phyloP scores from a whole-genome alignment of 2,888 invertebrate genomes.

The Portevinia maculata region DNA sequence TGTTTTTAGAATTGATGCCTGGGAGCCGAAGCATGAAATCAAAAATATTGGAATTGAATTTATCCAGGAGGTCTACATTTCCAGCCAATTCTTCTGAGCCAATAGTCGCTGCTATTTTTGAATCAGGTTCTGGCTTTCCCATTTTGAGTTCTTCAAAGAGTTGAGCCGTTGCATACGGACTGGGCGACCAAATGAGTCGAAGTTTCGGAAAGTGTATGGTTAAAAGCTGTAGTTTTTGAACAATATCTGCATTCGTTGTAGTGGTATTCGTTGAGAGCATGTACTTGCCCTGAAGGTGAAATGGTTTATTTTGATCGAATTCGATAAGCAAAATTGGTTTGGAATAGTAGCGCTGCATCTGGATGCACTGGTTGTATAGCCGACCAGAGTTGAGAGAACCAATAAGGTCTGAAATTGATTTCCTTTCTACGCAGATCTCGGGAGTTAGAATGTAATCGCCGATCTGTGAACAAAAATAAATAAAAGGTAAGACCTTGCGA shows the following conservation, averaged over 20 bases:
- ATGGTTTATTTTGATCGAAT: slow-evolving; percentile 96
- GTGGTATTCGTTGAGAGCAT: slow-evolving; percentile 89
- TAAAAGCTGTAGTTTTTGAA: slow-evolving; percentile 94
- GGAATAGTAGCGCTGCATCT: slow-evolving; percentile 95
- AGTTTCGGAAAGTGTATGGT: slow-evolving; percentile 97
- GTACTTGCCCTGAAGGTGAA: slow-evolving; percentile 93
- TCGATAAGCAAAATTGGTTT: slow-evolving; percentile 96
- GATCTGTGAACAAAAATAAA: slow-evolving; percentile 85
- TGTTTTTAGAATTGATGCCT: slow-evolving; percentile 94
- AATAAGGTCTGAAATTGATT: slow-evolving; percentile 97
- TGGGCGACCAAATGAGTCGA: slow-evolving; percentile 97
- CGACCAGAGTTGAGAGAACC: slow-evolving; percentile 97
- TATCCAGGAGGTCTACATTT: slow-evolving; percentile 85
- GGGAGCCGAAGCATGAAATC: slow-evolving; percentile 94
- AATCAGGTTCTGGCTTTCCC: slow-evolving; percentile 92
- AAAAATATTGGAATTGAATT: slow-evolving; percentile 89
- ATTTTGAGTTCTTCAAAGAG: slow-evolving; percentile 97
- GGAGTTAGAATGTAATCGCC: slow-evolving; percentile 99
- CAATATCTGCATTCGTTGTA: slow-evolving; percentile 88
- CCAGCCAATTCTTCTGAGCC: slow-evolving; percentile 86
- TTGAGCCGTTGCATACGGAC: slow-evolving; percentile 97
- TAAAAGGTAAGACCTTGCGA: not conserved
- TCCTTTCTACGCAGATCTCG: slow-evolving; percentile 98
- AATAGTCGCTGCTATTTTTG: slow-evolving; percentile 88
- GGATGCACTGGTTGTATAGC: slow-evolving; percentile 96